A percentile compares a stretch with the other conserved stretches of the same genome.
phyloP scores from a whole-genome alignment of 2,797 vertebrate genomes.

The Neosalanx taihuensis region DNA sequence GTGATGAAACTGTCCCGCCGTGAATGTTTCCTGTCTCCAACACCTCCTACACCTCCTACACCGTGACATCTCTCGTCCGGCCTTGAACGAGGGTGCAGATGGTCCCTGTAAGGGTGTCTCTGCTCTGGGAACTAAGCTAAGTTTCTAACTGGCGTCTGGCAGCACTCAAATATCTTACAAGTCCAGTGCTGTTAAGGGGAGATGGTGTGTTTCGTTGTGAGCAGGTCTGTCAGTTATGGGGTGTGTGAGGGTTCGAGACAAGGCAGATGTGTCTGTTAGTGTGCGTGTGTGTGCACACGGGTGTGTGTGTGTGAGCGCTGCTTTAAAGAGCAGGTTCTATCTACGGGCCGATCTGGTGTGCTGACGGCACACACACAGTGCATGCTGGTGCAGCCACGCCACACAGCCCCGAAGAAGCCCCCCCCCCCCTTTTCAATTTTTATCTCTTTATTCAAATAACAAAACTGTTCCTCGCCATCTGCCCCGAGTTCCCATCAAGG shows the following conservation, averaged over 20 bases:
- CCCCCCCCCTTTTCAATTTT: conserved; percentile 74
- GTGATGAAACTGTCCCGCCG: not conserved
- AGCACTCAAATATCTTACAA: conserved; percentile 62
- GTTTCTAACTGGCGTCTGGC: conserved; percentile 62
- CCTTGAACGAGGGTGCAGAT: conserved; percentile 32
- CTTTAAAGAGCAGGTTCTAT: conserved; percentile 74
- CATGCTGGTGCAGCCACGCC: conserved; percentile 77
- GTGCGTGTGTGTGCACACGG: conserved; percentile 12
- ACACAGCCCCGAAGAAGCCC: conserved; percentile 77
- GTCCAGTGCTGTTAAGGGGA: conserved; percentile 47
- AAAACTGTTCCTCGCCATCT: conserved; percentile 75
- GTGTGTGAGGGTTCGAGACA: conserved; percentile 13
- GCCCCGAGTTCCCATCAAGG: conserved; percentile 73
- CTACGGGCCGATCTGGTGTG: conserved; percentile 72
- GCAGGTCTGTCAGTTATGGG: not conserved
- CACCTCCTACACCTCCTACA: not conserved
- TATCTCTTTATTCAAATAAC: conserved; percentile 86
- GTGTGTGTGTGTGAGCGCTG: conserved; percentile 41
- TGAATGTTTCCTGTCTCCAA: not conserved
- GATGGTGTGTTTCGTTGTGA: conserved; percentile 4
- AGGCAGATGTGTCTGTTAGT: conserved; percentile 4
- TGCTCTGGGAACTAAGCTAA: conserved; percentile 58
- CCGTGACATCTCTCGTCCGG: not conserved
- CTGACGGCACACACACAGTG: conserved; percentile 70
- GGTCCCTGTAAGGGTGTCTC: conserved; percentile 41